Conservation (phyloP, 1,140 invertebrate species). For the Heliconius congener region DNA sequence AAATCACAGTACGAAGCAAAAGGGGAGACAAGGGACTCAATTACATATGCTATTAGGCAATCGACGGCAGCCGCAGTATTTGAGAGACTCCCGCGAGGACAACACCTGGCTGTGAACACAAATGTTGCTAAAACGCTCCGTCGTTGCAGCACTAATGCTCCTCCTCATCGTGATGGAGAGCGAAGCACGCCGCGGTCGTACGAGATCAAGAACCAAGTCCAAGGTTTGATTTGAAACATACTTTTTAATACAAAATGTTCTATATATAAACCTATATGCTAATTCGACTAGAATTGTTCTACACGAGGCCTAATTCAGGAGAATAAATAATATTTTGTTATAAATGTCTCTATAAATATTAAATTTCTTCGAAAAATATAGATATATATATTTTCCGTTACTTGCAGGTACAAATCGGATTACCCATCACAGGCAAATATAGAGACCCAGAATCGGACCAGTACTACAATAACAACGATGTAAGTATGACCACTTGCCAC, state of each 20-base stretch:
- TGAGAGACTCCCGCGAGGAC: slow-evolving; percentile 43
- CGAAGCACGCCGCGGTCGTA: slow-evolving; percentile 83
- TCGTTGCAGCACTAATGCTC: slow-evolving; percentile 30
- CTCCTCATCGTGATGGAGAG: slow-evolving; percentile 50
- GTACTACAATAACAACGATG: slow-evolving; percentile 93
- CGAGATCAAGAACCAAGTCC: slow-evolving; percentile 86
- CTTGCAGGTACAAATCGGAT: slow-evolving; percentile 87
- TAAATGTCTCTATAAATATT: background rate
- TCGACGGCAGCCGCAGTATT: slow-evolving; percentile 54
- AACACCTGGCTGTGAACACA: slow-evolving; percentile 34
- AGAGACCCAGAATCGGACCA: slow-evolving; percentile 92
- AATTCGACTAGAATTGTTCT: no score
- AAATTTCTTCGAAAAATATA: no score
- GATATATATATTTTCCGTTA: background rate
- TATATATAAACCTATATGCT: no score
- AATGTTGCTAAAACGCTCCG: slow-evolving; percentile 54
- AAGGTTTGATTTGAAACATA: slow-evolving; percentile 65
- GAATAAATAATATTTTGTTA: no score
- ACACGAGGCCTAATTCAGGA: no score
- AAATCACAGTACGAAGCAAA: slow-evolving; percentile 50
- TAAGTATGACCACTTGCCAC: slow-evolving; percentile 77
- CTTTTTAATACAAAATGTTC: no score
- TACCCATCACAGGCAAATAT: slow-evolving; percentile 93
- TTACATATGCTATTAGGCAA: slow-evolving; percentile 69
- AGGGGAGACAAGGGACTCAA: slow-evolving; percentile 67